phyloP scores from a whole-genome alignment of 1,140 invertebrate genomes.

The Drosophila auraria region DNA sequence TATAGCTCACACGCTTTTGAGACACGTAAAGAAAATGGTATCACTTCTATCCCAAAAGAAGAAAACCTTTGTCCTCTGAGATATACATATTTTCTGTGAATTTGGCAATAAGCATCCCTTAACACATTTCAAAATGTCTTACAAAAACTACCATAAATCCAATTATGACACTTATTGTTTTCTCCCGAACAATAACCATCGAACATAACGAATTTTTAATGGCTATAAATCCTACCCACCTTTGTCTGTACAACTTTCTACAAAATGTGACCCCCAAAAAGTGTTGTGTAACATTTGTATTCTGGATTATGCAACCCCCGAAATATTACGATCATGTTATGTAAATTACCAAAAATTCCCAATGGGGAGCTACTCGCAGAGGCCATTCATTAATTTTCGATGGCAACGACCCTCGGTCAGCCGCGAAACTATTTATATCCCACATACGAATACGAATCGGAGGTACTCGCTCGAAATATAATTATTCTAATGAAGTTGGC shows the following conservation, averaged over 20 bases:
- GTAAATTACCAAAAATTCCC: slow-evolving; percentile 26
- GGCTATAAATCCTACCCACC: not conserved
- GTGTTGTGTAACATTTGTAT: slow-evolving; percentile 16
- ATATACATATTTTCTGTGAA: not conserved
- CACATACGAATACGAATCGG: slow-evolving; percentile 1
- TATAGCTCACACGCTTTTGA: too few species aligned
- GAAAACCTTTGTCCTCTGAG: fast-evolving
- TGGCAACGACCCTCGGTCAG: slow-evolving; percentile 63
- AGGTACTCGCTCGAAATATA: slow-evolving; percentile 54
- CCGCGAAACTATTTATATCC: slow-evolving; percentile 44
- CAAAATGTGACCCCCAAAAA: slow-evolving; percentile 22
- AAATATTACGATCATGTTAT: slow-evolving; percentile 33
- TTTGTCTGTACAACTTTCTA: not conserved
- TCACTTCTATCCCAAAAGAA: not conserved
- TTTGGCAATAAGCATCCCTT: not conserved
- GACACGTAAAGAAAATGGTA: too few species aligned
- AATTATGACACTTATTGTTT: not conserved
- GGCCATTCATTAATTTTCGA: slow-evolving; percentile 27
- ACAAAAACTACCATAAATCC: not conserved
- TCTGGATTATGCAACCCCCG: slow-evolving; percentile 35
- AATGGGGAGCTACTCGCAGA: not conserved
- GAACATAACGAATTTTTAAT: not conserved
- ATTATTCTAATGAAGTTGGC: slow-evolving; percentile 80
- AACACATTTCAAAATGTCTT: not conserved
- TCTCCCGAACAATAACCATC: not conserved